These are phyloP conservation scores for Pomacea maculata DNA, from an alignment of 1,140 invertebrate species.

Conservation along the genomic window DNA sequence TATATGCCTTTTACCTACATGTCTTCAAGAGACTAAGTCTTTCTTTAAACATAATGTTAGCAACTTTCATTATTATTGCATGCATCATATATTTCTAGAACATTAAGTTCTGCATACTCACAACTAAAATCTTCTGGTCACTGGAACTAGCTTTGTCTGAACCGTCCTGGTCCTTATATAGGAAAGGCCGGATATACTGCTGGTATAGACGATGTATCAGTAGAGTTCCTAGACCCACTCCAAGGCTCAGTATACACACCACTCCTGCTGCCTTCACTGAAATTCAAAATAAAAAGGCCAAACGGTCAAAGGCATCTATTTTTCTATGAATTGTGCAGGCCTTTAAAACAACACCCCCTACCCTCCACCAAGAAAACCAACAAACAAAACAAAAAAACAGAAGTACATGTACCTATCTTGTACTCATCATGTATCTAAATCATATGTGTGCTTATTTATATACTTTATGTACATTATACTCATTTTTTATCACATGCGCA, in stretches of 20 bases:
- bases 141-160: background rate
- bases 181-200: slow-evolving; percentile 37
- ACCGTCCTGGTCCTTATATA: slow-evolving; percentile 9
- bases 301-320: background rate
- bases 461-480: too few species aligned
- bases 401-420: background rate
- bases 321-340: background rate
- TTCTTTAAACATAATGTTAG: too few species aligned
- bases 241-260: slow-evolving; percentile 50
- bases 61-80: too few species aligned
- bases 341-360: background rate
- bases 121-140: background rate
- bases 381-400: too few species aligned
- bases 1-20: too few species aligned
- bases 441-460: background rate
- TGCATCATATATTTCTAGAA: too few species aligned
- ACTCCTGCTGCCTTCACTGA: slow-evolving; percentile 54
- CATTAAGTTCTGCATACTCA: background rate
- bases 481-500: background rate
- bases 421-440: background rate
- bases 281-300: slow-evolving; percentile 14
- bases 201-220: slow-evolving; percentile 50
- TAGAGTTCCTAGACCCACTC: slow-evolving; percentile 50
- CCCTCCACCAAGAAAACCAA: too few species aligned
- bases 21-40: too few species aligned